Evolutionary conservation across 1,140 invertebrate genomes (phyloP), one percentile per base, ranked within the genome.

Genomic region (Theocolax elegans): DNA sequence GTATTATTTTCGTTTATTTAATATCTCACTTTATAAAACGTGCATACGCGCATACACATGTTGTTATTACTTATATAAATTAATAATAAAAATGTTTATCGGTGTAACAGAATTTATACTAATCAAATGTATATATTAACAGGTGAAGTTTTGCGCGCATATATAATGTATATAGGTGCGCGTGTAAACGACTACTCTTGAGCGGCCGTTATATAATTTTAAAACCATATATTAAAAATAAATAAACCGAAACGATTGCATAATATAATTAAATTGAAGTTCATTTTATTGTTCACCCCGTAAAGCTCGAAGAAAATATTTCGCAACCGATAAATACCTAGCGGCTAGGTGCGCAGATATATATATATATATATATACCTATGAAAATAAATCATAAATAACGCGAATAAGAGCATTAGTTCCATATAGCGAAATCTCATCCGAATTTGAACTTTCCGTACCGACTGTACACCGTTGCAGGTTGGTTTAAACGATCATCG

Each of bases 181-280:
- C n/a, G n/a, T n/a, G n/a, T n/a, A n/a, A n/a, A n/a, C n/a, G n/a
- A n/a, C n/a, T n/a, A n/a, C 12, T 21, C 1, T 19, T 29, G 23
- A 2, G 19, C 7, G 27, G 7, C n/a, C n/a, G n/a, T 66, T 66
- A 60, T 29, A 51, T 49, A 67, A 60, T 23, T 9, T n/a, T 25
- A 0, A n/a, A 49, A 51, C n/a, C 49, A 8, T 59, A 8, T 38
- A 49, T 59, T 31, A 67, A 58, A 60, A 49, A 51, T 40, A 1
- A 12, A 49, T 51, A 29, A 42, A 27, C 0, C 19, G 8, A 38
- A 35, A n/a, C n/a, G 3, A 3, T 40, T 67, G 7, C 53, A 31
- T 49, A 59, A 67, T 49, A 29, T 60, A 67, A 67, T 67, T 67
- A 67, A 59, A 15, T 19, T n/a, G n/a, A n/a, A n/a, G n/a, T n/a